phyloP scores from a whole-genome alignment of 2,113 vertebrate species.

The Chaetops frenatus region DNA sequence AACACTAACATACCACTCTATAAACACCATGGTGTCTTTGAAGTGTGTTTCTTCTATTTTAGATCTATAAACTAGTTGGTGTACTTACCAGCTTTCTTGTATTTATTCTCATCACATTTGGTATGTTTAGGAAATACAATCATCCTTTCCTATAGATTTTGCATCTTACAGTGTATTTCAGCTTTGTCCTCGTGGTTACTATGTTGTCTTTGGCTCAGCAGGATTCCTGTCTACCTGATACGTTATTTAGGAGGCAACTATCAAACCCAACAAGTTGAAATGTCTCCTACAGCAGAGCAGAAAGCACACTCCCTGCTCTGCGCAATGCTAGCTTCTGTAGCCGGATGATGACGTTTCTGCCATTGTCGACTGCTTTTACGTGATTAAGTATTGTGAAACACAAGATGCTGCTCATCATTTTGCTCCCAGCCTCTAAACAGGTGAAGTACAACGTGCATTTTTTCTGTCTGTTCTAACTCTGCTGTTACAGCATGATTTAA shows the following conservation, averaged over 20 bases:
- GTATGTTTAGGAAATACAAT: not conserved
- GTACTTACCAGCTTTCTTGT: not conserved
- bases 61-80: not conserved
- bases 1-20: not conserved
- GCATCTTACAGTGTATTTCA: not conserved
- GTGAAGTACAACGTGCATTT: not conserved
- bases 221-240: not conserved
- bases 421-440: not conserved
- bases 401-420: not conserved
- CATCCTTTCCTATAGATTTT: not conserved
- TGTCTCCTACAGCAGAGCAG: not conserved
- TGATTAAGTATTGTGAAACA: slow-evolving; percentile 34
- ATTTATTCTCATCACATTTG: not conserved
- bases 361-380: not conserved
- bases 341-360: not conserved
- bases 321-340: not conserved
- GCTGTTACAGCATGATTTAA: not conserved
- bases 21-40: not conserved
- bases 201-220: not conserved
- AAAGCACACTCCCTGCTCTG: not conserved
- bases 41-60: not conserved
- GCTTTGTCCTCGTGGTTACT: not conserved
- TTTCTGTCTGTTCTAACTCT: not conserved
- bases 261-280: not conserved
- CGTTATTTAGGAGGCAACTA: not conserved